phyloP scores from a whole-genome alignment of 2,113 vertebrate species.

The Desmodus rotundus region DNA sequence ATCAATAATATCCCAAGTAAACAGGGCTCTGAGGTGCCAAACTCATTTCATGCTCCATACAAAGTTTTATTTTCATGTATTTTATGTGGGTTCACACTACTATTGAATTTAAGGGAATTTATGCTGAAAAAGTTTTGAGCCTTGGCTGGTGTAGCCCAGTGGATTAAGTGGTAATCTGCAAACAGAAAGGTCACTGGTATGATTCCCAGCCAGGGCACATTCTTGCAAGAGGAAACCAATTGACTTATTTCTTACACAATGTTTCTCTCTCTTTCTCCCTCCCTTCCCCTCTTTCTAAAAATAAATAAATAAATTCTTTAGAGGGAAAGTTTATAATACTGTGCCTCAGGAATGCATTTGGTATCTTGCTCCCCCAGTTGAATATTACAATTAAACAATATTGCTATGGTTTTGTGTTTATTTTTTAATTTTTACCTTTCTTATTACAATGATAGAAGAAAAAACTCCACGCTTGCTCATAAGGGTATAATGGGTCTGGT shows the following conservation, averaged over 20 bases:
- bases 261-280: too few relatives aligned
- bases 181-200: too few relatives aligned
- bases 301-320: too few relatives aligned
- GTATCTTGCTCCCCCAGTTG: background rate
- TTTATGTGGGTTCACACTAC: background rate
- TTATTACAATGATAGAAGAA: background rate
- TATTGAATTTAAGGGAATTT: background rate
- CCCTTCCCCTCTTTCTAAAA: too few relatives aligned
- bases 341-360: background rate
- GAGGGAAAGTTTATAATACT: background rate
- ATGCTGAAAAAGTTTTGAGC: background rate
- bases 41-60: background rate
- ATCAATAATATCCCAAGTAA: background rate
- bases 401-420: conserved; percentile 10
- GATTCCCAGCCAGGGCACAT: too few relatives aligned
- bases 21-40: background rate
- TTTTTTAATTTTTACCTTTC: conserved; percentile 4
- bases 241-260: too few relatives aligned
- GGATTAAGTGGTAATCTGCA: too few relatives aligned
- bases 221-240: too few relatives aligned
- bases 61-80: background rate
- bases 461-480: background rate
- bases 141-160: too few relatives aligned
- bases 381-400: background rate
- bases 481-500: background rate